Evolutionary conservation across 2,797 vertebrate genomes (phyloP).

Genomic region (Manis javanica): DNA sequence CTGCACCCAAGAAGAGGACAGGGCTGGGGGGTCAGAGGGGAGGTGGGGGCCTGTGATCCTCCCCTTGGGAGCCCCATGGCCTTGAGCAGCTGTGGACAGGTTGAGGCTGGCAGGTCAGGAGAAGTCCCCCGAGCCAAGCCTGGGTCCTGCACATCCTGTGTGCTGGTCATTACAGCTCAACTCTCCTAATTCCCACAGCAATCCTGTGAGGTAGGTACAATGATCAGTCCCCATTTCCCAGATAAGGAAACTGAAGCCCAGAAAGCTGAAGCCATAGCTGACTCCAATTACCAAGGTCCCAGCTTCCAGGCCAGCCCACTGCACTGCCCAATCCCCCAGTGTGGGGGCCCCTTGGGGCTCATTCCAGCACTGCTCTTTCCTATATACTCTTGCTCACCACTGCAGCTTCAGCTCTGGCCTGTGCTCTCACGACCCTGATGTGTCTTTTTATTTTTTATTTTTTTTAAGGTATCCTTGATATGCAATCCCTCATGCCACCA

Average conservation of each 20-base stretch:
- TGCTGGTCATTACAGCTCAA: background rate
- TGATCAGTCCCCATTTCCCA: background rate
- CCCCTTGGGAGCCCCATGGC: background rate
- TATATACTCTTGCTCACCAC: background rate
- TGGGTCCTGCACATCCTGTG: background rate
- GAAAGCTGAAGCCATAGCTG: background rate
- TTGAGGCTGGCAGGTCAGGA: background rate
- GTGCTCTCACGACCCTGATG: background rate
- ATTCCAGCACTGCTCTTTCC: background rate
- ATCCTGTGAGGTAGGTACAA: background rate
- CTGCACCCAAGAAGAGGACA: slow-evolving; percentile 70
- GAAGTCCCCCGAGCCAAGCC: background rate
- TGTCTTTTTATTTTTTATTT: background rate
- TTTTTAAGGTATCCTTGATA: background rate
- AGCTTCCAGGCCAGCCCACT: no score
- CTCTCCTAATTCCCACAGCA: background rate
- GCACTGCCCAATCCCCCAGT: background rate
- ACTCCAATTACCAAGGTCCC: background rate
- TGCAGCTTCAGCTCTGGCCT: background rate
- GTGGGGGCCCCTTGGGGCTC: background rate
- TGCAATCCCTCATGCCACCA: no score
- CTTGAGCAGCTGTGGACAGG: background rate
- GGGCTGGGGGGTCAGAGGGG: background rate
- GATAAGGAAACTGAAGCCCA: background rate
- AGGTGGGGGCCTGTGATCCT: background rate